A percentile compares a stretch with the other conserved stretches of the same genome.
These are phyloP conservation scores for Delichon dasypus DNA, from an alignment of 2,797 vertebrate species.

Conservation along the genomic window DNA sequence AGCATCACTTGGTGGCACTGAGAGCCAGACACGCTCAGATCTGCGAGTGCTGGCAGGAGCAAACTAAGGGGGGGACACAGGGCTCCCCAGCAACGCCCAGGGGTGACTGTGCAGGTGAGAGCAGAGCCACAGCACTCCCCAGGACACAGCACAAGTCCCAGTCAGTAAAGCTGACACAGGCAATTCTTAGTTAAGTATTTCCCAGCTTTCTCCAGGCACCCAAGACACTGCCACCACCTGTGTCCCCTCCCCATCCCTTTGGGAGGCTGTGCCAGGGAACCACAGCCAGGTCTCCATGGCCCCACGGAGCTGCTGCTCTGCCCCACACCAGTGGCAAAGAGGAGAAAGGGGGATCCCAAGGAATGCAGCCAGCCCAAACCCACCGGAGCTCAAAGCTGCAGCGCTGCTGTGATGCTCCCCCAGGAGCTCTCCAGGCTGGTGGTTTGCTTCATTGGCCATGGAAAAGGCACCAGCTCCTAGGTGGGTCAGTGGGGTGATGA, in stretches of 20 bases:
- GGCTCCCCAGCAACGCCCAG: background rate
- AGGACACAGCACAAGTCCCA: background rate
- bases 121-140: background rate
- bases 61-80: background rate
- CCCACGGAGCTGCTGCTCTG: background rate
- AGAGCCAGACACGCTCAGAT: background rate
- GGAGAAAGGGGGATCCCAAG: background rate
- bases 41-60: background rate
- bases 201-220: background rate
- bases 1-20: background rate
- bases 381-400: background rate
- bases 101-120: background rate
- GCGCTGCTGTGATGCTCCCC: fast-evolving
- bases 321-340: fast-evolving
- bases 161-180: background rate
- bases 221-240: background rate
- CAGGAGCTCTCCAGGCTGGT: background rate
- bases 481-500: background rate
- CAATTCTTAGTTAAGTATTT: background rate
- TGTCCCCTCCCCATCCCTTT: background rate
- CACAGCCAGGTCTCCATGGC: background rate
- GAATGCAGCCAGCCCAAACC: background rate
- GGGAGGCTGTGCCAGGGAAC: background rate
- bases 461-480: background rate
- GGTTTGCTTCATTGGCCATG: background rate